Evolutionary conservation across 2,888 invertebrate species (phyloP), one percentile per base, ranked within the genome.

Genomic region (Lydus trimaculatus): DNA sequence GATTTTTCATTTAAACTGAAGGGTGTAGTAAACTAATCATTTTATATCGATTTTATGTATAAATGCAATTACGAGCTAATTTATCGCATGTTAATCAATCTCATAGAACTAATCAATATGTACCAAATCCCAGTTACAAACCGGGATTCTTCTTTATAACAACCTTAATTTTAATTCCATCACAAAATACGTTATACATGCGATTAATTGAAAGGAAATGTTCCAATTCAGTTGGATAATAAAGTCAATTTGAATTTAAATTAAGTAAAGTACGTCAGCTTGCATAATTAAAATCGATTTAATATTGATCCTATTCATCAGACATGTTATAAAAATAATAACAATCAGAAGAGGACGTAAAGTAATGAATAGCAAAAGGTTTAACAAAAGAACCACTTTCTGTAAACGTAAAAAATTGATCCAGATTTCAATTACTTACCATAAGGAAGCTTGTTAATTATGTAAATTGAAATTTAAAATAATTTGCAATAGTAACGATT

Each of bases 371-470:
- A 36, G 36, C 7, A 1, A 3, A 1, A 36, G 3, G 43, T 60
- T 17, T 59, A 31, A 65, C 60, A 65, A 65, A 43, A 65, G 65
- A 65, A 65, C 65, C 60, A 65, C 43, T 58, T 60, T 48, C 65
- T n/a, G 39, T 13, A 39, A 39, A 65, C 64, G 28, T 31, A 31
- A 25, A 17, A 25, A 59, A 59, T 31, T 17, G 20, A 59, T 59
- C 20, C 9, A 31, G 20, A 31, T 59, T 31, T 28, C 20, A 59
- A 58, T 33, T 33, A 33, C 8, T 33, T 33, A 7, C 7, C 33
- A 33, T 7, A 33, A 33, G n/a, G 17, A 43, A 43, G n/a, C 6
- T 43, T 9, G 59, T 28, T 20, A 59, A 31, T 59, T 31, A 8
- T 28, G 13, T 28, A 33, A 28, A 8, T 17, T 9, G 3, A 9